These are phyloP conservation scores for Scaptomyza caliginosa DNA, from an alignment of 2,888 invertebrate species.

Conservation along the genomic window DNA sequence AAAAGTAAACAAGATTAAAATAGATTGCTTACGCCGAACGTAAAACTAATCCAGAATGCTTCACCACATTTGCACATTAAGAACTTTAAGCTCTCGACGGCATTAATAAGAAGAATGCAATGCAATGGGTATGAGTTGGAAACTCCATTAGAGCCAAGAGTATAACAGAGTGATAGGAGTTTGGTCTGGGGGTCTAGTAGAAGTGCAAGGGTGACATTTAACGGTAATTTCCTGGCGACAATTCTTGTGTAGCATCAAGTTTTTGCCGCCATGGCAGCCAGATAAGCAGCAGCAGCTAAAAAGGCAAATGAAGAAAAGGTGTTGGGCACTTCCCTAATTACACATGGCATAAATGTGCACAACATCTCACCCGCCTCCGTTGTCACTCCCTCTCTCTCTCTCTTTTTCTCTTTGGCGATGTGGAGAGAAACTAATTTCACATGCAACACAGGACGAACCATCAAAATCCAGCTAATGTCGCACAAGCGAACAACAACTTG, in stretches of 20 bases:
- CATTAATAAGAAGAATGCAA: constrained; percentile 21
- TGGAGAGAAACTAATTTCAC: constrained; percentile 70
- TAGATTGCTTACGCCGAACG: not conserved
- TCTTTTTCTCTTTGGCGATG: too few species aligned
- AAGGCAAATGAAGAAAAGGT: constrained; percentile 41
- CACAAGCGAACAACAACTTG: constrained; percentile 71
- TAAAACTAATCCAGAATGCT: constrained; percentile 4
- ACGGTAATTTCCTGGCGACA: constrained; percentile 64
- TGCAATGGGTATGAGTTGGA: not conserved
- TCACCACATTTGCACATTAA: constrained; percentile 26
- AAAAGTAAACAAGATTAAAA: constrained; percentile 28
- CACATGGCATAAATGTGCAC: constrained; percentile 63
- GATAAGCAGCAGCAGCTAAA: constrained; percentile 50
- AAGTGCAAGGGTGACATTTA: constrained; percentile 67
- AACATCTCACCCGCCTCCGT: constrained; percentile 27
- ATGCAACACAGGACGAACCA: constrained; percentile 72
- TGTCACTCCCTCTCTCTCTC: too few species aligned
- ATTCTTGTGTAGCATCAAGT: constrained; percentile 59
- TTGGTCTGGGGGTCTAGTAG: not conserved
- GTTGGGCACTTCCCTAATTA: constrained; percentile 74
- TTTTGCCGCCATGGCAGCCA: constrained; percentile 43
- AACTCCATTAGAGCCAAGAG: constrained; percentile 6
- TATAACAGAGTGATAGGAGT: not conserved
- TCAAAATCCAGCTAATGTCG: constrained; percentile 77
- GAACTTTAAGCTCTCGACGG: constrained; percentile 17